Evolutionary conservation across 1,140 invertebrate genomes (phyloP), one percentile per base, ranked within the genome.

Genomic region (Leptopilina clavipes): DNA sequence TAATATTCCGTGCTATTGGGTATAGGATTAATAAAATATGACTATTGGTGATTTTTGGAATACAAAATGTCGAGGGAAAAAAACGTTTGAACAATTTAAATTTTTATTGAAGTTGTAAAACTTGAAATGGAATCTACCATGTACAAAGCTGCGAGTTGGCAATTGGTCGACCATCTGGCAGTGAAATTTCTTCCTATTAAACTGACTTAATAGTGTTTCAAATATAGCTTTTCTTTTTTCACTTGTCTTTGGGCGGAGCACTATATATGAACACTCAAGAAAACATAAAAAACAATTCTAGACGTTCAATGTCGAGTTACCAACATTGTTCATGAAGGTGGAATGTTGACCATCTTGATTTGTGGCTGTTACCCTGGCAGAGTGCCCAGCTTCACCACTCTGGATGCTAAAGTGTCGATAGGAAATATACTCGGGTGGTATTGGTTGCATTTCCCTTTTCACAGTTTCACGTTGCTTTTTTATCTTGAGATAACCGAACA

Each of bases 401-500:
- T 91, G 93, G 77, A 94, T 92, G 70, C 92, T 93, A 80, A 93
- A 94, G 82, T 94, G 93, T 72, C 94, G 89, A 85, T 96, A 96
- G 14, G 94, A 94, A 79, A 95, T 92, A 83, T 95, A 96, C 78
- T 95, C 94, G 1, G 93, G 92, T 6, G 93, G 93, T 54, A 93
- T 79, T 45, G 78, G 86, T 7, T 92, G 92, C 83, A 93, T 93
- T 81, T 94, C 93, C 43, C 93, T 87, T 89, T 96, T 96, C 3
- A 93, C 91, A 8, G 93, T 92, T 71, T 93, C 93, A 14, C 95
- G 90, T 81, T 95, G 95, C 87, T 96, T 96, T 86, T 96, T 96
- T 76, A 96, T 93, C 86, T 97, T 96, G 79, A 97, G 93, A 86
- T 96, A 97, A 18, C 95, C 95, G n/a, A 97, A 90, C 31, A 95